Evolutionary conservation across 2,113 vertebrate species (phyloP), one percentile per base, ranked within the genome.

Genomic region (Channa argus): DNA sequence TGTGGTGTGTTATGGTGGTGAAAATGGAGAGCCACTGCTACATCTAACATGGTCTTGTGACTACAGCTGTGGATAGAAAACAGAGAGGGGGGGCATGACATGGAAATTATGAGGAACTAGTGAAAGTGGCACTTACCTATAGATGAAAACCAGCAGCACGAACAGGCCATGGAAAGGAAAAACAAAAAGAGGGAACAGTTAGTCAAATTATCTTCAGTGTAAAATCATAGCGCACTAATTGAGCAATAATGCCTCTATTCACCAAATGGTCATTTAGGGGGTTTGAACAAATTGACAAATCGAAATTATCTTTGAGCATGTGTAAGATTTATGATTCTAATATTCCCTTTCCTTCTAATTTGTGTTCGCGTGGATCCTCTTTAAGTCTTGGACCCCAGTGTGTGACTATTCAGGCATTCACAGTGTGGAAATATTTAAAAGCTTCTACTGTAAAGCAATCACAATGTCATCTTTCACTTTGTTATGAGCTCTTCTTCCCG

Each of bases 101-200:
- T 12, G 34, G 34, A 59, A 54, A 33, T 8, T 6, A 7, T 11
- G 7, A 59, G n/a, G 38, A 38, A 14, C 4, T 13, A 39, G 11
- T 68, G 44, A 56, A 0, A 62, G 11, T 44, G 63, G 86, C 82
- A 93, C 93, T 94, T 79, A 93, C 93, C 93, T 94, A 41, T n/a
- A 65, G 77, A 77, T 63, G 86, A 45, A 46, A 39, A 14, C 9
- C 44, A 41, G 62, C 15, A 38, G 60, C 75, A 59, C 82, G 55
- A 71, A 33, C 53, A 33, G 55, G 5, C 13, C 91, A 92, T 88
- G 80, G 36, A 84, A 79, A 71, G 62, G 38, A 51, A 38, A 24
- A 60, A 24, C 24, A 38, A 66, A 63, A 46, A 69, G 63, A 46
- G 33, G 70, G 63, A 59, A 37, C 15, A 6, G 63, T 87, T 79